Evolutionary conservation across 2,113 vertebrate species (phyloP).

Genomic region (Pituophis catenifer): DNA sequence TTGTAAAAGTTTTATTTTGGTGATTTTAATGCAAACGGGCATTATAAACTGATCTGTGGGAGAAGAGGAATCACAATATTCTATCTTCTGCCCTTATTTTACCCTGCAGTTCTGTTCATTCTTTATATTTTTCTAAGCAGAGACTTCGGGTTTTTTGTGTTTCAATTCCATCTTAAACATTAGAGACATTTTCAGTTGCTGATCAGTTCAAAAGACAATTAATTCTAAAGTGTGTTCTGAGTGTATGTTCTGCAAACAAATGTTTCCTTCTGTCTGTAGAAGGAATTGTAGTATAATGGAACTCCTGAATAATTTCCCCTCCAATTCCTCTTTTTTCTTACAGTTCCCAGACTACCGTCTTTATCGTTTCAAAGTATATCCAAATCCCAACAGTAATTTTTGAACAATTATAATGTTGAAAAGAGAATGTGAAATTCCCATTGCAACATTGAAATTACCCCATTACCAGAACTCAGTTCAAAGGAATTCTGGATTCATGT

Average conservation of each 20-base stretch:
- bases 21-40: background rate
- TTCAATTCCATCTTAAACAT: background rate
- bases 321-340: background rate
- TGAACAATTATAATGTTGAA: background rate
- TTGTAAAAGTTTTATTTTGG: background rate
- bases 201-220: background rate
- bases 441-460: background rate
- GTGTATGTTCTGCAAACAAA: background rate
- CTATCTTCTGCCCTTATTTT: background rate
- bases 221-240: background rate
- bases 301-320: background rate
- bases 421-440: background rate
- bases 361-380: background rate
- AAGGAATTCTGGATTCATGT: background rate
- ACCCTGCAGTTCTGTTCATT: background rate
- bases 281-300: background rate
- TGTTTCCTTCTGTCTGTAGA: background rate
- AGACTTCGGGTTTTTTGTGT: background rate
- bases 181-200: background rate
- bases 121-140: background rate
- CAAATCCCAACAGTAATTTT: background rate
- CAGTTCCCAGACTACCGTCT: background rate
- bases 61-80: background rate
- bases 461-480: background rate
- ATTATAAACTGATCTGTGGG: background rate